Percentiles rank a stretch among this genome's conserved stretches.
Conservation (phyloP, 2,113 vertebrate species). For the Albula goreensis region DNA sequence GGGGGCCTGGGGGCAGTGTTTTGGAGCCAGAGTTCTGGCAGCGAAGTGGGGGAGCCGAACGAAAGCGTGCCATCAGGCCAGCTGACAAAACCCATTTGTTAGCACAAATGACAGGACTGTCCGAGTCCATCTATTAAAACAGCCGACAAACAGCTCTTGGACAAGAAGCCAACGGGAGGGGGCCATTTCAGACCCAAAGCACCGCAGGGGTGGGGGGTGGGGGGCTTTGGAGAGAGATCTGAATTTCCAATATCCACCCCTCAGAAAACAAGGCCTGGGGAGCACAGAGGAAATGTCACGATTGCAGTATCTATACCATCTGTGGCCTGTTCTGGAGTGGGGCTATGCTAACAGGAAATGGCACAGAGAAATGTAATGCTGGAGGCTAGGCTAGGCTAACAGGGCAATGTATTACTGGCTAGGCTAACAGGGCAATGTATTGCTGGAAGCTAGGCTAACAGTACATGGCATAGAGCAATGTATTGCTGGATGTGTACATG, state of each 20-base stretch:
- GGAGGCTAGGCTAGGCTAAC: too few relatives aligned
- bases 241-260: not conserved
- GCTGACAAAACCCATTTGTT: slow-evolving; percentile 23
- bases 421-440: too few relatives aligned
- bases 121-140: slow-evolving; percentile 32
- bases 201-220: not conserved
- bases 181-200: not conserved
- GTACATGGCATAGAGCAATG: too few relatives aligned
- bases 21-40: slow-evolving; percentile 25
- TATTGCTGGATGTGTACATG: too few relatives aligned
- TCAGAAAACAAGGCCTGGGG: too few relatives aligned
- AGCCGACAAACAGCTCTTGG: slow-evolving; percentile 25
- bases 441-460: too few relatives aligned
- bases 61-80: slow-evolving; percentile 8
- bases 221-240: not conserved
- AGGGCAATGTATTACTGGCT: too few relatives aligned
- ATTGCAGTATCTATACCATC: too few relatives aligned
- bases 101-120: not conserved
- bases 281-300: too few relatives aligned
- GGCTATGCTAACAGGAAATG: too few relatives aligned
- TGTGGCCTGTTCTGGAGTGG: too few relatives aligned
- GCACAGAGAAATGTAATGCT: not conserved
- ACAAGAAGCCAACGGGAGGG: not conserved
- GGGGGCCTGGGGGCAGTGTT: not conserved
- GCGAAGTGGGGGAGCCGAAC: slow-evolving; percentile 27